Evolutionary conservation across 2,113 vertebrate species (phyloP), one percentile per base, ranked within the genome.

Genomic region (Rhynchomys soricoides): DNA sequence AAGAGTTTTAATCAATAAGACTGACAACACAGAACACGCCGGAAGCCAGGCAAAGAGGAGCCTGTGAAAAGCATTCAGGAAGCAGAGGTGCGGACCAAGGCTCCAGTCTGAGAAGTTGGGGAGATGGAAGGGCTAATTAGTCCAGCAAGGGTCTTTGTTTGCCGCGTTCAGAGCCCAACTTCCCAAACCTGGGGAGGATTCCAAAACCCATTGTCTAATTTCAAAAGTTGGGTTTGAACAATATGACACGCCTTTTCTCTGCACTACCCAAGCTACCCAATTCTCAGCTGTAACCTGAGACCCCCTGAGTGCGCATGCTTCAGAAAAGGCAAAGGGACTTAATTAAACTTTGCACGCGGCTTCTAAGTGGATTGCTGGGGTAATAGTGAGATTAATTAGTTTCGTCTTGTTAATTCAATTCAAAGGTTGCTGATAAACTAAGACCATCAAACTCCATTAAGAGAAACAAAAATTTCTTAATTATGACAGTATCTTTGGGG

Each of bases 401-500:
- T 97, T 97, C 59, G 6, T 96, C 97, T 97, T 97, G 96, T 98
- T 97, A 98, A 97, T 98, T 97, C 96, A 97, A 97, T 97, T 97
- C 97, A 97, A 96, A 98, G 96, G 97, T 97, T 97, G 97, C 96
- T 97, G 96, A 97, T 97, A 98, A 96, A 98, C 97, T 97, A 93
- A 97, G 96, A 97, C 97, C 93, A 97, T 97, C 97, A 97, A 97
- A 97, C 86, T 96, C 96, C 96, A 96, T 97, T 97, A 98, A 95
- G 78, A 97, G 92, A 97, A 97, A 97, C 97, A 97, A 97, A 97
- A 98, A 95, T 86, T 96, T 95, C 94, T 97, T 97, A 95, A 96
- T 96, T 95, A 97, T 98, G 93, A 98, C 97, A 97, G 92, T 78
- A 89, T 96, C 95, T 96, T 96, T 81, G 95, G 90, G 89, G 73